These are phyloP conservation scores for Theretra japonica DNA, from an alignment of 2,888 invertebrate genomes.

Conservation along the genomic window DNA sequence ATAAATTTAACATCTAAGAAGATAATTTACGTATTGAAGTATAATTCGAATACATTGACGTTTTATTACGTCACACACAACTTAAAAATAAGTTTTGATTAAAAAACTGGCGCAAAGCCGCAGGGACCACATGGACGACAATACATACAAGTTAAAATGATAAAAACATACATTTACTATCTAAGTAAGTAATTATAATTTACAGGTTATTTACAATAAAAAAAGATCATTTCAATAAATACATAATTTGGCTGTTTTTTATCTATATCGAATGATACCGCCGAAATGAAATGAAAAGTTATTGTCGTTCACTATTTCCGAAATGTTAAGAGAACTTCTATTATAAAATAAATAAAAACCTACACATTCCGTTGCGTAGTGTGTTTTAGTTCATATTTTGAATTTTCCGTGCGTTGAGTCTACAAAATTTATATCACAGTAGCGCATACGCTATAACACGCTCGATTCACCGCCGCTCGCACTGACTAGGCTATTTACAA, in stretches of 20 bases:
- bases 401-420: conserved; percentile 30
- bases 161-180: conserved; percentile 73
- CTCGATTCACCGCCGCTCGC: conserved; percentile 52
- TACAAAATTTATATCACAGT: conserved; percentile 66
- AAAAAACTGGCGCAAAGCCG: conserved; percentile 44
- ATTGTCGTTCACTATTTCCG: conserved; percentile 45
- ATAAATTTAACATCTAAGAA: not conserved
- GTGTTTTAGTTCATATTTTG: conserved; percentile 5
- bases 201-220: conserved; percentile 77
- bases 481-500: conserved; percentile 71
- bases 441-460: conserved; percentile 56
- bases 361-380: not conserved
- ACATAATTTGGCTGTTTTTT: conserved; percentile 73
- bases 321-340: conserved; percentile 32
- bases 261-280: conserved; percentile 20
- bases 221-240: conserved; percentile 73
- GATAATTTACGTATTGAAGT: conserved; percentile 21
- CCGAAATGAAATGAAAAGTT: conserved; percentile 35
- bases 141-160: conserved; percentile 49
- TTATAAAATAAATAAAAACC: conserved; percentile 12
- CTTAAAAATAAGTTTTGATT: conserved; percentile 28
- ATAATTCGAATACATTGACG: conserved; percentile 10
- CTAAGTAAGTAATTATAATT: conserved; percentile 72
- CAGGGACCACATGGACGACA: conserved; percentile 39
- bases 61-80: conserved; percentile 10